Base-by-base conservation (phyloP, 1,140 invertebrate genomes). In the Drosophila ironensis region DNA sequence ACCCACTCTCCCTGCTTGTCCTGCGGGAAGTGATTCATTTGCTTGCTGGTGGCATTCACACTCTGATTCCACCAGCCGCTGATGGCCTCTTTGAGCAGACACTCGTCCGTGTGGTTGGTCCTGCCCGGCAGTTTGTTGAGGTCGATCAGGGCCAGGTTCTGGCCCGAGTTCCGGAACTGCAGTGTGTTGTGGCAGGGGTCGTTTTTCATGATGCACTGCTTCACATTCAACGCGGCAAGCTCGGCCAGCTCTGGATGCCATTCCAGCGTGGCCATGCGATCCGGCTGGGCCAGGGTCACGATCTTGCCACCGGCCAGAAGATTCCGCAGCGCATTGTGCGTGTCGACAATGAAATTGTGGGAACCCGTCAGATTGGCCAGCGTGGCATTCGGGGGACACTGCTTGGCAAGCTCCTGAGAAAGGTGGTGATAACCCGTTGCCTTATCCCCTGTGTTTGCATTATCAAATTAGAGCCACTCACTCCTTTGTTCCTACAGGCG, bases 161-260 rank as follows among this genome's bases (percentile, higher is more conserved):
- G 78, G 1, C 78, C 78, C 2, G 78, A 68, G 11, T 78, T 63
- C 0, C 7, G 47, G 40, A 67, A 84, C 2, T 59, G 47, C 0
- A 1, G 20, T 1, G 78, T 84, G 4, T 86, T 84, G 56, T 86
- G 80, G 5, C 78, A 84, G 2, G 24, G 25, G 41, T 86, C 78
- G 33, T 59, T 28, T 4, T 33, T 16, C 33, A 74, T 0, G 0
- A 6, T 17, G 20, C 78, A 84, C 30, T 86, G 78, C 25, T 60
- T 71, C 4, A 74, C 78, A 42, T 78, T 86, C 6, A 86, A 16
- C 4, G 38, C 30, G 9, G 78, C 78, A 40, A 84, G 9, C 4
- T 52, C 4, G 30, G 52, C 74, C 22, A 84, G 28, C 8, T 86
- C 80, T 0, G 42, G 6, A 7, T 56, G 44, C 78, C 78, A 84